Conservation (phyloP, 1,140 invertebrate genomes). For the Colletes gigas region DNA sequence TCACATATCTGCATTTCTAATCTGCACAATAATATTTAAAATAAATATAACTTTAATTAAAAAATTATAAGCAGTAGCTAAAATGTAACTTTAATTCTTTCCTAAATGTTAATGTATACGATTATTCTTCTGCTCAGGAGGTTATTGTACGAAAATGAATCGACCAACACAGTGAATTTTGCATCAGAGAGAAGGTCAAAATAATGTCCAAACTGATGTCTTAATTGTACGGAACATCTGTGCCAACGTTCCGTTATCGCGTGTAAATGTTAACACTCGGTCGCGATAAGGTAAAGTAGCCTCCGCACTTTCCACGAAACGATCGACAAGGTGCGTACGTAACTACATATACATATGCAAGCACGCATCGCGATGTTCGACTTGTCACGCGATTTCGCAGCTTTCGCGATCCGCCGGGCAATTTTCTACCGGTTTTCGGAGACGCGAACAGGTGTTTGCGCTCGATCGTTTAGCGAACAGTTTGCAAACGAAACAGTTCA, state of each 20-base stretch:
- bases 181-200: constrained; percentile 16
- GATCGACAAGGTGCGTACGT: neutral
- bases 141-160: too few species aligned
- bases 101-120: too few species aligned
- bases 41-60: too few species aligned
- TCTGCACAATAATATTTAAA: too few species aligned
- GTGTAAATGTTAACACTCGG: constrained; percentile 56
- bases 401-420: neutral
- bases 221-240: constrained; percentile 57
- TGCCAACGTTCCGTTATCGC: constrained; percentile 57
- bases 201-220: constrained; percentile 27
- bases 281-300: constrained; percentile 46
- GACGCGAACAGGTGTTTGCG: neutral
- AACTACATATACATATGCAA: too few species aligned
- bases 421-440: neutral
- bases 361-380: neutral
- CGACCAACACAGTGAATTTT: neutral
- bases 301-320: constrained; percentile 26
- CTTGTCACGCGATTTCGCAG: neutral
- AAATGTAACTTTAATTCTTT: too few species aligned
- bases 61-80: too few species aligned
- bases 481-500: neutral
- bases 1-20: too few species aligned
- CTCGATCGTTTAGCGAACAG: neutral
- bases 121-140: too few species aligned